Percentiles rank a stretch among this genome's conserved stretches.
Evolutionary conservation across 2,888 invertebrate species (phyloP).

Genomic region (Tetheella fluctuosa): DNA sequence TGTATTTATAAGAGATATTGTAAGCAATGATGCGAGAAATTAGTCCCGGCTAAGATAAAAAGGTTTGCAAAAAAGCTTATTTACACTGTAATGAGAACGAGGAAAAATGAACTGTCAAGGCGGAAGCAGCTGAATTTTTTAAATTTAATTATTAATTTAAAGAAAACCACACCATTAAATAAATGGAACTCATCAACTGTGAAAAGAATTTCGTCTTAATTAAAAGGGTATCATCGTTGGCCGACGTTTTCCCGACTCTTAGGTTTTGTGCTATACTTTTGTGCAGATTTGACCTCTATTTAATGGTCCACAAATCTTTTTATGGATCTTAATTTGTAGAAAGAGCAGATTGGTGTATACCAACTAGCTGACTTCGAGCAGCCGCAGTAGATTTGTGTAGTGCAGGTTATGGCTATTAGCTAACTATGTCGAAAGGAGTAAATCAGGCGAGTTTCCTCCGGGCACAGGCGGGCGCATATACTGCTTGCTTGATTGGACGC

Average conservation of each 20-base stretch:
- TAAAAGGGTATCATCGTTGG: constrained; percentile 2
- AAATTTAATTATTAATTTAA: constrained; percentile 5
- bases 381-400: background rate
- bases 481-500: constrained; percentile 39
- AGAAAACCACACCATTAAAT: constrained; percentile 8
- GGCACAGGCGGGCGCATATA: constrained; percentile 23
- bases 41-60: constrained; percentile 30
- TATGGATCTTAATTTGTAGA: background rate
- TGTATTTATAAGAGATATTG: constrained; percentile 25
- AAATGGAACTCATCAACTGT: background rate
- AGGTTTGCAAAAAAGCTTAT: constrained; percentile 8
- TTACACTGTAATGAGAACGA: constrained; percentile 6
- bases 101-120: constrained; percentile 8
- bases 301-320: background rate
- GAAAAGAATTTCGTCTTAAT: constrained; percentile 1
- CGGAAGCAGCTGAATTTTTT: background rate
- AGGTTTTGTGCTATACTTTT: background rate
- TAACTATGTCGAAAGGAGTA: constrained; percentile 29
- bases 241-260: background rate
- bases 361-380: background rate
- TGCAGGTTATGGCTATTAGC: background rate
- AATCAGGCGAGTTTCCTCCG: constrained; percentile 36
- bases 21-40: constrained; percentile 40
- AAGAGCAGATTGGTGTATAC: background rate
- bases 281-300: background rate